Evolutionary conservation across 2,797 vertebrate species (phyloP), one percentile per base, ranked within the genome.

Genomic region (Borostomias antarcticus): DNA sequence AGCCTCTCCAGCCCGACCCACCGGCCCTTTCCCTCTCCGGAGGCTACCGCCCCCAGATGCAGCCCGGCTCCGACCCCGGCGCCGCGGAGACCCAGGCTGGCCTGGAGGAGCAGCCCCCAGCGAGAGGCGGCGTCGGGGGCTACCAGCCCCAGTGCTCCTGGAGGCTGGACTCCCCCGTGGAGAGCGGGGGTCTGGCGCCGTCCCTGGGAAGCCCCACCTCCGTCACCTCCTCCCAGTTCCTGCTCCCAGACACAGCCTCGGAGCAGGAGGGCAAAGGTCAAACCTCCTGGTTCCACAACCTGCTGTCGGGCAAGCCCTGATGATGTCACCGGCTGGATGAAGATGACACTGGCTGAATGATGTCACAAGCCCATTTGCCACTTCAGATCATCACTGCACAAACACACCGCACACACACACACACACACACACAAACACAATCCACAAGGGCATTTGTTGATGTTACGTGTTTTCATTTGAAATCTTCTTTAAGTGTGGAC

Each of bases 201-300:
- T 95, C 92, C 1, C 92, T 99, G 65, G 96, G 96, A 62, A 98
- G 96, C 61, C 97, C 97, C 0, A 97, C 95, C 8, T 99, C 96
- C 1, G 81, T 98, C 70, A 94, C 94, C 68, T 99, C 97, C 57
- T 94, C 96, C 35, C 96, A 98, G 74, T 99, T 98, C 85, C 90
- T 99, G 73, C 94, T 98, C 72, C 95, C 95, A 0, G 88, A 92
- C 6, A 75, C 63, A n/a, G 68, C 66, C 1, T 79, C 91, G 5
- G 94, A 89, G 1, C 78, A 86, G 56, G 93, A 94, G 58, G 81
- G 80, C 85, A 84, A 78, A 65, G 80, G 59, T 29, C 82, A 75
- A 51, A 79, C 86, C 30, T 85, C 82, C 52, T 94, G 93, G 92
- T 90, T 94, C 74, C 88, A 86, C 58, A 92, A 87, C 67, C 76